Conservation (phyloP, 2,113 vertebrate species). For the Chroicocephalus ridibundus region DNA sequence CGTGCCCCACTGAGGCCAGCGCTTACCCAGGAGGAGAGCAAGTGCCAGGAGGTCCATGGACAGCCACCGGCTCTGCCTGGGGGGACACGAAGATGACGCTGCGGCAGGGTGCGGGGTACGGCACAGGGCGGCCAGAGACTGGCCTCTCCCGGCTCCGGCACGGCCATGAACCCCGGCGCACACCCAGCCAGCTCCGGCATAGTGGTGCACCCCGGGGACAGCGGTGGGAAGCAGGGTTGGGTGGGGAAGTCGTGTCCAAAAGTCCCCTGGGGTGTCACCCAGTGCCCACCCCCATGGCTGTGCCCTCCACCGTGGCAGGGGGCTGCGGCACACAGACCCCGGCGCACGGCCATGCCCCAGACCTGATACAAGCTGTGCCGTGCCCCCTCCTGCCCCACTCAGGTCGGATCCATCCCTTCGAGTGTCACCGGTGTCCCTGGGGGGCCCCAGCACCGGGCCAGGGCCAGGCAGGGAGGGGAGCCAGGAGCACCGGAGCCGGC, state of each 20-base stretch:
- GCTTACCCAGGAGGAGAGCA: conserved; percentile 51
- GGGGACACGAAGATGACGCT: not conserved
- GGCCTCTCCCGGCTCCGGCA: not conserved
- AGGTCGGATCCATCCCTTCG: not conserved
- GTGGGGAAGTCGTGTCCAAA: not conserved
- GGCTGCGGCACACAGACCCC: not conserved
- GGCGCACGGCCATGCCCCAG: not conserved
- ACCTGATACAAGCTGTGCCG: not conserved
- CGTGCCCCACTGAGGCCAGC: fast-evolving
- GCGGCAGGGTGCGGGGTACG: fast-evolving
- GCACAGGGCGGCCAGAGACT: fast-evolving
- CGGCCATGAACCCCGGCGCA: fast-evolving
- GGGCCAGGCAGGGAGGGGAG: not conserved
- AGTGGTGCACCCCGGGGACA: not conserved
- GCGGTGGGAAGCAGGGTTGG: fast-evolving
- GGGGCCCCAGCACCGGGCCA: not conserved
- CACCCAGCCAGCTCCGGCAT: fast-evolving
- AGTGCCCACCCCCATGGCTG: fast-evolving
- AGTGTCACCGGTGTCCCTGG: not conserved
- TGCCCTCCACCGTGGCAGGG: not conserved
- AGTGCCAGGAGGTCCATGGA: not conserved
- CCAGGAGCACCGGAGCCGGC: not conserved
- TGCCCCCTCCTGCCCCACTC: not conserved
- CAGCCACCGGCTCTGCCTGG: not conserved
- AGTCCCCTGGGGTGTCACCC: fast-evolving